Evolutionary conservation across 2,797 vertebrate genomes (phyloP).

Genomic region (Brachyrhaphis roseni): DNA sequence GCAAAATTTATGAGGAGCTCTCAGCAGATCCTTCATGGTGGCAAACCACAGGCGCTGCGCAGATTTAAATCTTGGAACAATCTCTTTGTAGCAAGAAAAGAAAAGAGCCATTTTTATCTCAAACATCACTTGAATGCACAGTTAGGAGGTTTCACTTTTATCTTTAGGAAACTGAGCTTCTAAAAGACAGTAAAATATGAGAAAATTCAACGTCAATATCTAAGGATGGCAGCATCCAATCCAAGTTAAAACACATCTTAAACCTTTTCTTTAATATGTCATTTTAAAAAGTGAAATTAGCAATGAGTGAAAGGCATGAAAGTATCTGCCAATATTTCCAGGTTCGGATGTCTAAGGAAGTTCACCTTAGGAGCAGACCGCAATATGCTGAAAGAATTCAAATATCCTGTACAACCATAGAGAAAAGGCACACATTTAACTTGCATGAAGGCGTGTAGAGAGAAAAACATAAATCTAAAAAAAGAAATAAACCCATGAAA

Average conservation of each 20-base stretch:
- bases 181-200: background rate
- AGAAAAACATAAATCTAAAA: too few species aligned
- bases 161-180: background rate
- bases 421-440: background rate
- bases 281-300: background rate
- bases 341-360: background rate
- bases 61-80: conserved; percentile 20
- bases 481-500: background rate
- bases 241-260: background rate
- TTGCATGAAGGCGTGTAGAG: background rate
- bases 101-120: background rate
- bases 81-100: conserved; percentile 19
- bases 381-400: background rate
- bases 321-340: background rate
- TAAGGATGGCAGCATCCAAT: background rate
- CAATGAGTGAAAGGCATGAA: background rate
- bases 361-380: background rate
- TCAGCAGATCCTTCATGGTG: conserved; percentile 14
- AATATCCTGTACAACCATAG: background rate
- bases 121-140: background rate
- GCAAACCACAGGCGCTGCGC: conserved; percentile 11
- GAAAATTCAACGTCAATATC: background rate
- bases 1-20: conserved; percentile 28
- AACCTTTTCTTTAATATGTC: background rate
- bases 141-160: background rate